Base-by-base conservation (phyloP, 37 sponge, comb jelly and placozoan species). In the Agelas oroides region DNA sequence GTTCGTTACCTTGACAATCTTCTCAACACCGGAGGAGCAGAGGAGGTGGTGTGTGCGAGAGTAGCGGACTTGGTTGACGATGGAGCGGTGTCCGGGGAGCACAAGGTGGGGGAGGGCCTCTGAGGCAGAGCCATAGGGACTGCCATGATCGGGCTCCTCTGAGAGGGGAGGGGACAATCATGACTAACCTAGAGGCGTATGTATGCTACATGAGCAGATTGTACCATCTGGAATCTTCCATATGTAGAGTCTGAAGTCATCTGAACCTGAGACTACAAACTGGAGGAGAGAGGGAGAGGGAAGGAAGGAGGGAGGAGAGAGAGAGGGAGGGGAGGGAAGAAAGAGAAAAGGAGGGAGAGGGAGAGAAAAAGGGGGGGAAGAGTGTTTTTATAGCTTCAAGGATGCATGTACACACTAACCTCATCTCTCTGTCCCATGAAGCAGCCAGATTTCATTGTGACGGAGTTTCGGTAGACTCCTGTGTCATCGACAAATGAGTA, bases 251-350 rank as follows among this genome's bases (percentile, higher is more conserved):
- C 81, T 73, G 65, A 93, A 93, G 53, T 93, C 94, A 76, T 93
- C 94, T 16, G 94, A 93, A 32, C 94, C 94, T 19, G 90, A 89
- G 18, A 79, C 94, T 0, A 93, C 94, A 67, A 68, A 93, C 94
- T 90, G 72, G 15, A 3, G 46, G 6, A 65, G 55, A 28, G 27
- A 28, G 23, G 52, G 35, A 39, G 3, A 46, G 5, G 34, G 15
- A 15, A 70, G n/a, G n/a, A n/a, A n/a, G n/a, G n/a, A n/a, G n/a
- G n/a, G n/a, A n/a, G n/a, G n/a, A n/a, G n/a, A n/a, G n/a, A n/a
- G n/a, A n/a, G n/a, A n/a, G n/a, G n/a, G n/a, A n/a, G n/a, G n/a
- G n/a, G n/a, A n/a, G n/a, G n/a, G n/a, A n/a, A n/a, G n/a, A n/a
- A n/a, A n/a, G n/a, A n/a, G n/a, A n/a, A n/a, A n/a, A n/a, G n/a